phyloP scores from a whole-genome alignment of 2,888 invertebrate species.

The Laothoe populi region DNA sequence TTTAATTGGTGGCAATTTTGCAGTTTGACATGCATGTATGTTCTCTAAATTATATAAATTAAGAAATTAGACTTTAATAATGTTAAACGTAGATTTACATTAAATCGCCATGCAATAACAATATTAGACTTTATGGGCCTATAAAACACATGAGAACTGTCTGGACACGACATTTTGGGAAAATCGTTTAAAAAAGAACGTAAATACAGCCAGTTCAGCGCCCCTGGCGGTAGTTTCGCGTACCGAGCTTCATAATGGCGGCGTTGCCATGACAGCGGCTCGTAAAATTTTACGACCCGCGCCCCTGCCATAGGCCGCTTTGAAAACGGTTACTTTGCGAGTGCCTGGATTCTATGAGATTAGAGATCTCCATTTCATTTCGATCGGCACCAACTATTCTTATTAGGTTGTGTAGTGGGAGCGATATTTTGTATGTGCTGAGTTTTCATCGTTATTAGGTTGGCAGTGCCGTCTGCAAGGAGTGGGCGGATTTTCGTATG shows the following conservation, averaged over 20 bases:
- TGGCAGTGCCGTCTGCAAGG: conserved; percentile 1
- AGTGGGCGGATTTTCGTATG: conserved; percentile 7
- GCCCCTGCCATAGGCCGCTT: conserved; percentile 57
- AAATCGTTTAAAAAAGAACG: conserved; percentile 34
- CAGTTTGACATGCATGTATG: too few relatives aligned
- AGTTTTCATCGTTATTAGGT: conserved; percentile 18
- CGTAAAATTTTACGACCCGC: conserved; percentile 79
- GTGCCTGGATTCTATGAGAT: conserved; percentile 45
- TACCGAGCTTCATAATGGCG: conserved; percentile 64
- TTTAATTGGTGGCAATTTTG: too few relatives aligned
- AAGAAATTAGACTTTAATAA: too few relatives aligned
- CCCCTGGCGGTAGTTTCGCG: conserved; percentile 45
- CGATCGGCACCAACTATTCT: conserved; percentile 36
- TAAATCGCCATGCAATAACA: not conserved
- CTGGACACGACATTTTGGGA: conserved; percentile 9
- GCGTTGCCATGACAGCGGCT: conserved; percentile 70
- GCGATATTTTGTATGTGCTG: conserved; percentile 27
- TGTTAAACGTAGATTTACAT: too few relatives aligned
- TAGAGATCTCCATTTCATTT: conserved; percentile 39
- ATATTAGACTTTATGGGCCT: not conserved
- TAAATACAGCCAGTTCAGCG: conserved; percentile 39
- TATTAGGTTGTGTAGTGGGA: conserved; percentile 27
- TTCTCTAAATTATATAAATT: too few relatives aligned
- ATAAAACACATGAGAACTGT: conserved; percentile 8
- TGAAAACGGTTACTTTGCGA: conserved; percentile 59